phyloP scores from a whole-genome alignment of 2,888 invertebrate species.

The Dryadula phaetusa region DNA sequence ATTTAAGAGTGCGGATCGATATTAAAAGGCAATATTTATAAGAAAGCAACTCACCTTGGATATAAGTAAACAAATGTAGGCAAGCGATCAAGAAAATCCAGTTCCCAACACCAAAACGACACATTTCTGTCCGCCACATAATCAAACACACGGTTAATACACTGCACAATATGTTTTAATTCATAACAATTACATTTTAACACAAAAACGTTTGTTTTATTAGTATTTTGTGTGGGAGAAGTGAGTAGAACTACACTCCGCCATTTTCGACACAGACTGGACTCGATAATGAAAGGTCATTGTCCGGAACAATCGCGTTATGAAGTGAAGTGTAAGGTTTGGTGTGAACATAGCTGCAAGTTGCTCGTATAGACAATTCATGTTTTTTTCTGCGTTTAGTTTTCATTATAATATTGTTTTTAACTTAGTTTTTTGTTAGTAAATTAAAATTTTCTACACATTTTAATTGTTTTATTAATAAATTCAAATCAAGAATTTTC shows the following conservation, averaged over 20 bases:
- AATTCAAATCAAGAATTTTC: too few relatives aligned
- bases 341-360: constrained; percentile 55
- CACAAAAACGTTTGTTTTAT: constrained; percentile 67
- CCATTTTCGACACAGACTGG: constrained; percentile 71
- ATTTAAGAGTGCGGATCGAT: constrained; percentile 61
- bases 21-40: constrained; percentile 73
- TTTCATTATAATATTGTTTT: not conserved
- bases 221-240: constrained; percentile 55
- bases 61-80: constrained; percentile 82
- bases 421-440: not conserved
- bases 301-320: constrained; percentile 66
- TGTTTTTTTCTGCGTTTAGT: constrained; percentile 24
- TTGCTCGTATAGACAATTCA: constrained; percentile 21
- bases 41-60: constrained; percentile 78
- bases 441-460: not conserved
- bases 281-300: constrained; percentile 79
- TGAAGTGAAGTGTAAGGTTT: constrained; percentile 47
- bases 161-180: constrained; percentile 77
- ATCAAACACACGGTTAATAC: constrained; percentile 67
- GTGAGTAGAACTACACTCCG: constrained; percentile 61
- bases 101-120: constrained; percentile 75
- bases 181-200: constrained; percentile 82
- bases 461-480: not conserved
- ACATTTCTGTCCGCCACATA: constrained; percentile 80
- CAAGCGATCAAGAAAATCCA: constrained; percentile 79